A percentile compares a stretch with the other conserved stretches of the same genome.
Evolutionary conservation across 2,797 vertebrate species (phyloP).

Genomic region (Phoebastria nigripes): DNA sequence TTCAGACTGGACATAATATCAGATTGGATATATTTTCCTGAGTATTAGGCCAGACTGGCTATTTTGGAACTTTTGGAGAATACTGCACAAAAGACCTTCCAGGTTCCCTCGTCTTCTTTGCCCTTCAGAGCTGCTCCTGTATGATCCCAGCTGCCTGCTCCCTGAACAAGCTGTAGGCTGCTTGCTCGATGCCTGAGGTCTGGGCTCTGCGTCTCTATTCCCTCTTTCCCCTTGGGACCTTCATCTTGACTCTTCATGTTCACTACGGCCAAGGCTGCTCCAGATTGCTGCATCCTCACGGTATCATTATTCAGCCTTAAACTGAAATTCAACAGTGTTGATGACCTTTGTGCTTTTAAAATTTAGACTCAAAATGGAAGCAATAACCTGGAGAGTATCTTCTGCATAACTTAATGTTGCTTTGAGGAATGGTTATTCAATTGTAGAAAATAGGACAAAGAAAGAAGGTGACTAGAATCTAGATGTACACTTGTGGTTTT

Average conservation of each 20-base stretch:
- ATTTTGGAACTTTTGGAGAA: not conserved
- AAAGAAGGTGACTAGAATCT: not conserved
- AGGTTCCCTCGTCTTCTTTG: not conserved
- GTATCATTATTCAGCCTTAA: not conserved
- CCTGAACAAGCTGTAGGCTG: not conserved
- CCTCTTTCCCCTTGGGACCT: not conserved
- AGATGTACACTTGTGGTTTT: not conserved
- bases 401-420: not conserved
- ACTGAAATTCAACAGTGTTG: not conserved
- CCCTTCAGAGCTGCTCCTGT: not conserved
- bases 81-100: not conserved
- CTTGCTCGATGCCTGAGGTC: not conserved
- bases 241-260: not conserved
- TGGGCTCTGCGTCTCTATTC: not conserved
- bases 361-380: not conserved
- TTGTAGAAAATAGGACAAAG: not conserved
- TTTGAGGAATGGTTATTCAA: not conserved
- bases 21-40: not conserved
- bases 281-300: not conserved
- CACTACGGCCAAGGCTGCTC: not conserved
- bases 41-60: not conserved
- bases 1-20: not conserved
- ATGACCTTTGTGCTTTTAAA: not conserved
- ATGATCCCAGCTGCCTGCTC: not conserved
- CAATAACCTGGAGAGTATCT: not conserved